These are phyloP conservation scores for Ibidorhyncha struthersii DNA, from an alignment of 2,113 vertebrate genomes.

Conservation along the genomic window DNA sequence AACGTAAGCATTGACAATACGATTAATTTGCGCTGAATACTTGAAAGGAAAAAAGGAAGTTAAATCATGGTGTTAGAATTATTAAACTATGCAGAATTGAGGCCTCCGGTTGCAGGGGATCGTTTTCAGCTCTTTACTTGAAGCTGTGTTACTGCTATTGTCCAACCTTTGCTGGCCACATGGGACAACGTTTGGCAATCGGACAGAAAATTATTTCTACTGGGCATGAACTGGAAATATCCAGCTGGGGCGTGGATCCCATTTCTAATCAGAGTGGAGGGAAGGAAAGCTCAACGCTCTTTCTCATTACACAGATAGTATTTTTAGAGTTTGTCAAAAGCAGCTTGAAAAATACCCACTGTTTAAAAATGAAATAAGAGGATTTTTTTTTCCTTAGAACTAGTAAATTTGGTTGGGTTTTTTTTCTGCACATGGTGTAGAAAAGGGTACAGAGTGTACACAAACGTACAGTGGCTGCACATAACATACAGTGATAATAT, in stretches of 20 bases:
- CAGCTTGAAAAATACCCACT: conserved; percentile 5
- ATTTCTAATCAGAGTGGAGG: conserved; percentile 2
- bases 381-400: background rate
- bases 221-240: conserved; percentile 50
- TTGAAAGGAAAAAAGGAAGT: conserved; percentile 46
- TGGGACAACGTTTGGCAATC: conserved; percentile 28
- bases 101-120: conserved; percentile 39
- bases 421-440: background rate
- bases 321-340: conserved; percentile 10
- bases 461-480: background rate
- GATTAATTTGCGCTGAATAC: background rate
- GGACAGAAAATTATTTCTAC: conserved; percentile 42
- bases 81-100: conserved; percentile 25
- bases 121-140: conserved; percentile 53
- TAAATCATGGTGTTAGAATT: background rate
- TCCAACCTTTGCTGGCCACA: conserved; percentile 43
- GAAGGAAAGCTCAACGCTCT: background rate
- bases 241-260: conserved; percentile 13
- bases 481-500: background rate
- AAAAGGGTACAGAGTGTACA: background rate
- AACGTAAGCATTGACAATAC: background rate
- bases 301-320: background rate
- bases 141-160: conserved; percentile 51
- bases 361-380: background rate
- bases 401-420: conserved; percentile 35